These are phyloP conservation scores for Neopelma chrysocephalum DNA, from an alignment of 2,797 vertebrate species.

Conservation along the genomic window DNA sequence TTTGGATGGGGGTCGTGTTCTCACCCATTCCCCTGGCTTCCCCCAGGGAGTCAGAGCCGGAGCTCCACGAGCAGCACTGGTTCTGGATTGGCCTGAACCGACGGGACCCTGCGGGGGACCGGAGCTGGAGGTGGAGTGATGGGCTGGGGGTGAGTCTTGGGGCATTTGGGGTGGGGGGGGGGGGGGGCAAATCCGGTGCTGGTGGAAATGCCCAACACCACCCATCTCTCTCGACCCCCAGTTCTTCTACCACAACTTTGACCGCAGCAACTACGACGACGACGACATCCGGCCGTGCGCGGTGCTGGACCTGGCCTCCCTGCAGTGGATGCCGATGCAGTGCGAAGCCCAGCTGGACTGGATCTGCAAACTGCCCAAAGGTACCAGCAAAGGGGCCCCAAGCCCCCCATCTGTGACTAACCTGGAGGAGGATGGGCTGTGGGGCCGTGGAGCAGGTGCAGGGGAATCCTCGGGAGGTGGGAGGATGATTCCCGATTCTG, in stretches of 20 bases:
- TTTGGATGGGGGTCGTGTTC: background rate
- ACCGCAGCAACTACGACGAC: conserved; percentile 81
- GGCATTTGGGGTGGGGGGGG: background rate
- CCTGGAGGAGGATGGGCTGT: background rate
- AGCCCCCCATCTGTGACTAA: background rate
- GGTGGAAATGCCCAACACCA: background rate
- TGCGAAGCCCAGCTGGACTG: conserved; percentile 92
- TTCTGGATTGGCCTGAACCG: conserved; percentile 96
- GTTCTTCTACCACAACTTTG: conserved; percentile 95
- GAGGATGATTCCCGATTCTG: background rate
- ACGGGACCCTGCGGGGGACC: conserved; percentile 82
- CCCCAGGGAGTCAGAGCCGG: conserved; percentile 79
- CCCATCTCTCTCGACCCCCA: conserved; percentile 45
- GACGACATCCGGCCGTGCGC: conserved; percentile 85
- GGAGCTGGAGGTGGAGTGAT: conserved; percentile 94
- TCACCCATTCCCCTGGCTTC: background rate
- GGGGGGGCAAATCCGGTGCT: background rate
- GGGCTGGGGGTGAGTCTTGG: conserved; percentile 85
- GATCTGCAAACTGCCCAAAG: conserved; percentile 98
- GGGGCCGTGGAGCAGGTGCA: background rate
- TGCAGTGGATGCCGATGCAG: conserved; percentile 93
- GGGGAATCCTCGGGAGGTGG: background rate
- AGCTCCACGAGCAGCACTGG: conserved; percentile 94
- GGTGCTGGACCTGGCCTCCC: conserved; percentile 87
- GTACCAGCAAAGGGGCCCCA: conserved; percentile 49